These are phyloP conservation scores for Branchipolynoe longqiensis DNA, from an alignment of 2,888 invertebrate genomes.

Conservation along the genomic window DNA sequence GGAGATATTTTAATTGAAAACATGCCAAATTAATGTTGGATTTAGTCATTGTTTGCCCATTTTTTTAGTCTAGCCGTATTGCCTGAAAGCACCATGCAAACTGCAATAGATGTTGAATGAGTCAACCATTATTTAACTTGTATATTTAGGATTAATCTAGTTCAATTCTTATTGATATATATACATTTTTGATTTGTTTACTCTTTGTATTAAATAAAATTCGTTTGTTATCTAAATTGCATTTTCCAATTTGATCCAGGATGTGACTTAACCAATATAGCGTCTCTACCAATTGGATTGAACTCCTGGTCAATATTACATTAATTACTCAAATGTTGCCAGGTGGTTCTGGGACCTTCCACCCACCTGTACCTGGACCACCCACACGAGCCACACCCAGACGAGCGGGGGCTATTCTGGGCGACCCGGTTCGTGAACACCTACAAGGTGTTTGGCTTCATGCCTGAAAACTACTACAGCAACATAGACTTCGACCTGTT, in stretches of 20 bases:
- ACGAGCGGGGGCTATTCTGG: conserved; percentile 79
- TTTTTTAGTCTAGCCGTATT: no score
- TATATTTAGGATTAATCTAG: not conserved
- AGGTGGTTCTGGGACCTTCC: conserved; percentile 65
- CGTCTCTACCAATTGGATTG: no score
- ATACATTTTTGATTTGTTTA: no score
- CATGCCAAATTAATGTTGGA: no score
- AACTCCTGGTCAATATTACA: not conserved
- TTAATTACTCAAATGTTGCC: not conserved
- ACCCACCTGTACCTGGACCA: conserved; percentile 74
- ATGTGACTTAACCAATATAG: no score
- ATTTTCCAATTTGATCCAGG: no score
- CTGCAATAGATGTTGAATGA: not conserved
- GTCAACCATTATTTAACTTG: not conserved
- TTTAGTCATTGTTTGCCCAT: no score
- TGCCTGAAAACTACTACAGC: conserved; percentile 69
- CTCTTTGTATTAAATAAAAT: no score
- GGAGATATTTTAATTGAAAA: no score
- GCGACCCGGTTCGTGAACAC: conserved; percentile 77
- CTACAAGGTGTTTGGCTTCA: conserved; percentile 72
- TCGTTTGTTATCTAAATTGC: no score
- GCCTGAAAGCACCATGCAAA: no score
- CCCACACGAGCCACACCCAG: conserved; percentile 74
- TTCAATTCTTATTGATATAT: not conserved
- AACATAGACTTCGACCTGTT: conserved; percentile 64